These are phyloP conservation scores for Reticulitermes lucifugus DNA, from an alignment of 2,888 invertebrate species.

Conservation along the genomic window DNA sequence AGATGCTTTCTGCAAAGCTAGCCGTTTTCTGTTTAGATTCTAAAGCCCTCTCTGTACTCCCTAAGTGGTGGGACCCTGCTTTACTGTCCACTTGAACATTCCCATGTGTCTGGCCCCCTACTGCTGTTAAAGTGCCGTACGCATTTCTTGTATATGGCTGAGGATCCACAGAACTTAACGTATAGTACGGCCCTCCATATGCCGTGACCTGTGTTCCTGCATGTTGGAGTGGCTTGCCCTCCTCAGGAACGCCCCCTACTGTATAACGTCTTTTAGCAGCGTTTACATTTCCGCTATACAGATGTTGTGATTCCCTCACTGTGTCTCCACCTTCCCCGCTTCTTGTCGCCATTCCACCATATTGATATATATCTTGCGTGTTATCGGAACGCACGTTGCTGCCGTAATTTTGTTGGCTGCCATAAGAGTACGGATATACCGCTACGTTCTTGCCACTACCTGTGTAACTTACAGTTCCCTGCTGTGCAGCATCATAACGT, in stretches of 20 bases:
- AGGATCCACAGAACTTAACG: background rate
- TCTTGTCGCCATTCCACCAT: conserved; percentile 1
- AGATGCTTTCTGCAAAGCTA: background rate
- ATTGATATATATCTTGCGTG: background rate
- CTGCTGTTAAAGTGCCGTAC: background rate
- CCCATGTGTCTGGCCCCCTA: background rate
- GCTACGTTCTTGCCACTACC: background rate
- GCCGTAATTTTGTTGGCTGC: background rate
- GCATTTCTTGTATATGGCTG: background rate
- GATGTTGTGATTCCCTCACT: conserved; percentile 1
- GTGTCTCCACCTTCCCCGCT: background rate
- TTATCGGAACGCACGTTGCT: background rate
- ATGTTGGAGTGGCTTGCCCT: background rate
- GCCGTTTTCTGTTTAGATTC: background rate
- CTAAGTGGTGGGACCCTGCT: background rate
- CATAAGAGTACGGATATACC: background rate
- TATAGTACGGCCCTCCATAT: background rate
- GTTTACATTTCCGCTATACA: background rate
- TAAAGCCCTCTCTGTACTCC: background rate
- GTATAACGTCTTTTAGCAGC: background rate
- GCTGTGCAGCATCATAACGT: background rate
- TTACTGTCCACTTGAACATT: conserved; percentile 21
- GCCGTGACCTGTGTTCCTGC: background rate
- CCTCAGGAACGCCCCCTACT: background rate
- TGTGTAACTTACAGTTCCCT: background rate